Percentiles rank a stretch among this genome's conserved stretches.
These are phyloP conservation scores for Varroa destructor DNA, from an alignment of 1,140 invertebrate species.

Conservation along the genomic window DNA sequence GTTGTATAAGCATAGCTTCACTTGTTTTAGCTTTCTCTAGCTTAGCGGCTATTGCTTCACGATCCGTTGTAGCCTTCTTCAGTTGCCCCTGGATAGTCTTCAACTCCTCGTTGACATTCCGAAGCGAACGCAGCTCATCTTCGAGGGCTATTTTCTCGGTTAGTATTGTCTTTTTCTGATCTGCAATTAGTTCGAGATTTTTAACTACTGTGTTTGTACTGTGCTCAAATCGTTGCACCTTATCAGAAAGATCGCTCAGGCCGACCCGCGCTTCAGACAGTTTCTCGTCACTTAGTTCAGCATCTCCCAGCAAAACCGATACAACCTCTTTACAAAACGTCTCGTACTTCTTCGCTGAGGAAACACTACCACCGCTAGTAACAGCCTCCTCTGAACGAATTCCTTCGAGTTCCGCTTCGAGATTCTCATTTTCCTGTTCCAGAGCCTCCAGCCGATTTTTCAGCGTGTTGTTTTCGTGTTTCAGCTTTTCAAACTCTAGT, in stretches of 20 bases:
- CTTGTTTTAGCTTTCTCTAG: not conserved
- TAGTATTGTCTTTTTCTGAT: conserved; percentile 1
- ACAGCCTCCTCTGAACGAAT: not conserved
- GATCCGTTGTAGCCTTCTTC: conserved; percentile 18
- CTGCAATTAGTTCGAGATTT: not conserved
- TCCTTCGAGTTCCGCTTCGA: not conserved
- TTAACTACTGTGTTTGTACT: not conserved
- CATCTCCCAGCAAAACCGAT: not conserved
- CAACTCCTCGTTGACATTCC: not conserved
- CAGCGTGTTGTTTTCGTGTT: conserved; percentile 1
- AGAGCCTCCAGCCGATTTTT: conserved; percentile 9
- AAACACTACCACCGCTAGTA: not conserved
- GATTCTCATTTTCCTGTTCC: conserved; percentile 1
- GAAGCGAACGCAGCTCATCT: not conserved
- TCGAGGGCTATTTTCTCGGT: conserved; percentile 4
- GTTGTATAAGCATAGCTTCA: not conserved
- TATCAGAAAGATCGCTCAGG: not conserved
- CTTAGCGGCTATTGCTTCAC: not conserved
- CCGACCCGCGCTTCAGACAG: not conserved
- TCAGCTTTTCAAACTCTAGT: not conserved
- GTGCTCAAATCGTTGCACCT: conserved; percentile 7
- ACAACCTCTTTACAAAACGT: conserved; percentile 9
- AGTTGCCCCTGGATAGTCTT: not conserved
- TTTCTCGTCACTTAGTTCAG: not conserved
- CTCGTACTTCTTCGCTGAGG: not conserved